phyloP scores from a whole-genome alignment of 2,797 vertebrate genomes.

The Cyprinodon diabolis region DNA sequence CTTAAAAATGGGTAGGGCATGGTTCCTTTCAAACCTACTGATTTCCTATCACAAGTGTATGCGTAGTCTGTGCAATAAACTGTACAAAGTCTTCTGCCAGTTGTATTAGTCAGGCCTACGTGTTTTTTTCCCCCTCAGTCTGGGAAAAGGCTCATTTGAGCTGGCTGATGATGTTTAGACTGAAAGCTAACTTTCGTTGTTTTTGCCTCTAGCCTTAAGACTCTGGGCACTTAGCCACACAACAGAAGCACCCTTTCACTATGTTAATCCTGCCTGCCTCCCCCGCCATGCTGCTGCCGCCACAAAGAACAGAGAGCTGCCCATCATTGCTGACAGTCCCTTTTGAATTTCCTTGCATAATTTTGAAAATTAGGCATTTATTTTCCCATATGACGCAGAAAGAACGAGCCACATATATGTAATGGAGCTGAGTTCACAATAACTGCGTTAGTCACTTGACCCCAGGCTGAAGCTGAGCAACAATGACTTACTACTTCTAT shows the following conservation, averaged over 20 bases:
- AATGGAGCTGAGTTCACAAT: constrained; percentile 18
- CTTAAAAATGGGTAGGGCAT: background rate
- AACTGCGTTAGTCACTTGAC: constrained; percentile 61
- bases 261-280: constrained; percentile 69
- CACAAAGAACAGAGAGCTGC: constrained; percentile 55
- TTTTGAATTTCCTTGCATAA: constrained; percentile 44
- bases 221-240: constrained; percentile 51
- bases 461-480: constrained; percentile 47
- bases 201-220: constrained; percentile 60
- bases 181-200: constrained; percentile 55
- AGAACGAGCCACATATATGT: constrained; percentile 15
- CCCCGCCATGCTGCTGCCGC: constrained; percentile 53
- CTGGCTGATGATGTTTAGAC: constrained; percentile 57
- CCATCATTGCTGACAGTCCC: constrained; percentile 39
- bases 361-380: constrained; percentile 16
- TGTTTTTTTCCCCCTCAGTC: background rate
- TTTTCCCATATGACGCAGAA: constrained; percentile 31
- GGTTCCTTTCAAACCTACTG: background rate
- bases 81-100: background rate
- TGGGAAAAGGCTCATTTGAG: constrained; percentile 15
- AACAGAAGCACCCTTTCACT: constrained; percentile 71
- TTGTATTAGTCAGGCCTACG: background rate
- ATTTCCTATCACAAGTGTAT: background rate
- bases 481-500: constrained; percentile 46
- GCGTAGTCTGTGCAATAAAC: background rate